Base-by-base conservation (phyloP, 2,797 vertebrate species). In the Loriculus beryllinus region DNA sequence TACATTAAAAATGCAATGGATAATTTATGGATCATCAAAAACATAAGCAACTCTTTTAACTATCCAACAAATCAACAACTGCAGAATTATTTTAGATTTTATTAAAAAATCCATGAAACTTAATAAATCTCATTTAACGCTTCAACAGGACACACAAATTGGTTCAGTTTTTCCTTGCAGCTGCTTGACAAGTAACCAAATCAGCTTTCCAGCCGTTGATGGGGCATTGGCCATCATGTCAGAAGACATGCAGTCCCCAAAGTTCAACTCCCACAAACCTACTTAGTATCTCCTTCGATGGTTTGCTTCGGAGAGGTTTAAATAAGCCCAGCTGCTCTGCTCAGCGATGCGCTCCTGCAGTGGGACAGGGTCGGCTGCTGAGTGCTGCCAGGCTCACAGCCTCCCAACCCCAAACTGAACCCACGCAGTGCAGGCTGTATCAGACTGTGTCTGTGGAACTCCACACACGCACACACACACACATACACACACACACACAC, bases 1-100 rank as follows among this genome's bases (percentile, higher is more conserved):
- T 74, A 42, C 10, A 71, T 72, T 82, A 80, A 65, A 90, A 94
- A 84, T 40, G 35, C 18, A 79, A 68, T 2, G 57, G 60, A 77
- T 90, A 78, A 92, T 57, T 74, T 94, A 77, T 77, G 65, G 76
- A 67, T 65, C 82, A 88, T 90, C 93, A 90, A 92, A 88, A 93
- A 67, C 67, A 90, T 45, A 79, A 70, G 63, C 40, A 94, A 82
- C 20, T 70, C 39, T 79, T 59, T 59, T 70, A 87, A 76, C 63
- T 64, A 74, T 25, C 23, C 54, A 84, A 85, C 81, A 96, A 95
- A 93, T 82, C 71, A 81, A 83, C n/a, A 86, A 83, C 18, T 74
- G 67, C 79, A 75, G 21, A 84, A 91, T 67, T 45, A 82, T 76
- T 90, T 80, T 45, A 87, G 52, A 93, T 82, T 91, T 82, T 82